Base-by-base conservation (phyloP, 2,113 vertebrate species). In the Formicarius rufipectus region DNA sequence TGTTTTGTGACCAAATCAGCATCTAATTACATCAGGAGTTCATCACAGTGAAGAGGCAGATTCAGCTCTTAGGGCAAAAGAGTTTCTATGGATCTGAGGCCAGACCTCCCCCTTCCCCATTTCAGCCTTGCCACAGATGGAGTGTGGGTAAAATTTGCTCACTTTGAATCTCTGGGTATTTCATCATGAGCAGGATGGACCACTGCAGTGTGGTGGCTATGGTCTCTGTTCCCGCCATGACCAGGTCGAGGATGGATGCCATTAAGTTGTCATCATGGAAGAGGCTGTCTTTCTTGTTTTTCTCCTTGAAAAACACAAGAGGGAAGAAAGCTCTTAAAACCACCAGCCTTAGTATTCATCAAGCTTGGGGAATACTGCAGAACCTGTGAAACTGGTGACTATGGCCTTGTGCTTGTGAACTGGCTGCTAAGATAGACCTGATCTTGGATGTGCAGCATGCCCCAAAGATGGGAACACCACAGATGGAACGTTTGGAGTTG, bases 221-320 rank as follows among this genome's bases (percentile, higher is more conserved):
- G 58, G 99, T 99, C 94, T 99, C 99, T 9, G 98, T 99, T 5
- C 99, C 99, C 1, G 99, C 99, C 95, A 99, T 97, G 90, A 99
- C 98, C 90, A 99, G 97, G 97, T 99, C 99, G 21, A 99, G 97
- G 52, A 98, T 97, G 74, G 99, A 99, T 71, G 98, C 97, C 40
- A 99, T 90, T 80, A 98, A 49, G 89, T 99, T 99, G 22, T 95
- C 96, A 22, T 99, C 98, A 0, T 98, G 93, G 88, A 98, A 99
- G 58, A 91, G 95, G 72, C 91, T 97, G 84, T 79, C 92, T 27
- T 93, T 93, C 84, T 97, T 95, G 78, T 96, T 96, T 27, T 87
- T 88, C 47, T 96, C 96, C 98, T 98, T 94, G 82, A 67, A 95
- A 96, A 74, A 85, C 44, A 96, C 30, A 68, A 94, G 78, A 59